Conservation (phyloP, 30 jellyfish, hydroid and myxozoan species). For the Pelagia noctiluca region DNA sequence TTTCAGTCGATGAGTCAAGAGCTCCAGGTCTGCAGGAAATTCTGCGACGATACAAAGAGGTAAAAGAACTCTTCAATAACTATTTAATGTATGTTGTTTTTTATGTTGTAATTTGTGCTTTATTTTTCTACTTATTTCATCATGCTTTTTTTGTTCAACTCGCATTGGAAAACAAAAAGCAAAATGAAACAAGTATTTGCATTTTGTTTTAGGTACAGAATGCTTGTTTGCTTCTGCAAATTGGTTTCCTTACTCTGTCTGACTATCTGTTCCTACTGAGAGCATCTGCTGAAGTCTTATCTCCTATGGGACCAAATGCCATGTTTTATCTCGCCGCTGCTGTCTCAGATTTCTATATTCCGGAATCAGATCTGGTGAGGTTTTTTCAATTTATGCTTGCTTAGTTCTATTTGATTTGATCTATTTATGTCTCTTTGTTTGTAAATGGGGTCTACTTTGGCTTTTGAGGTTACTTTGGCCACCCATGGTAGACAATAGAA, state of each 20-base stretch:
- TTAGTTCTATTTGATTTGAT: neutral
- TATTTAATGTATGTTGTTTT: too few relatives aligned
- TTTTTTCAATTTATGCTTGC: neutral
- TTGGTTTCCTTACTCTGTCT: constrained; percentile 96
- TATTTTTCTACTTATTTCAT: too few relatives aligned
- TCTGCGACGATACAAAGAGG: constrained; percentile 95
- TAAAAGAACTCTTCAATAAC: too few relatives aligned
- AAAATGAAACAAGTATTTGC: too few relatives aligned
- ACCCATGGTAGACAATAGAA: too few relatives aligned
- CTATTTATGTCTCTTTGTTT: too few relatives aligned
- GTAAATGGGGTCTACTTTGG: too few relatives aligned
- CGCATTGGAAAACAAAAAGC: too few relatives aligned
- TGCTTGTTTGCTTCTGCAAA: constrained; percentile 89
- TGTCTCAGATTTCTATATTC: constrained; percentile 95
- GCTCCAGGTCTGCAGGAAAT: constrained; percentile 97
- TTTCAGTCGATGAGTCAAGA: constrained; percentile 93
- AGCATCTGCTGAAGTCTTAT: constrained; percentile 97
- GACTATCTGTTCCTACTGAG: constrained; percentile 89
- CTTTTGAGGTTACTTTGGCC: too few relatives aligned
- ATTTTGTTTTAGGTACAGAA: constrained; percentile 87
- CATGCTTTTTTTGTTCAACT: too few relatives aligned
- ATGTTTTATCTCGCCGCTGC: constrained; percentile 99
- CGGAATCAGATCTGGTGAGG: constrained; percentile 89
- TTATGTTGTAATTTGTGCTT: too few relatives aligned
- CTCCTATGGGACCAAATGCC: constrained; percentile 93